Percentiles rank a stretch among this genome's conserved stretches.
Evolutionary conservation across 2,113 vertebrate species (phyloP).

Genomic region (Oncorhynchus clarkii): DNA sequence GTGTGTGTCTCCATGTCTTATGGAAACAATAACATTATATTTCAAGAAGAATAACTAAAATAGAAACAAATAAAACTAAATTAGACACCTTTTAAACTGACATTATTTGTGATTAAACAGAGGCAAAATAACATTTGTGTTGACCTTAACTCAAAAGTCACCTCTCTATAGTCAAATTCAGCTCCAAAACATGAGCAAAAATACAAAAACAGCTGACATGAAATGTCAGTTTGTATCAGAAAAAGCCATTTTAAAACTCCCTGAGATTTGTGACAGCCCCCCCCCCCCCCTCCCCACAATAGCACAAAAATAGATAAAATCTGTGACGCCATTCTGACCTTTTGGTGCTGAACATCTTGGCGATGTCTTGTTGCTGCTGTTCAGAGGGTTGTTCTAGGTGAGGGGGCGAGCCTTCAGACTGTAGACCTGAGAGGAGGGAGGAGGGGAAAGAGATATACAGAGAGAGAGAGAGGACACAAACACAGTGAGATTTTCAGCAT

Average conservation of each 20-base stretch:
- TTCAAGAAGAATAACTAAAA: background rate
- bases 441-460: slow-evolving; percentile 26
- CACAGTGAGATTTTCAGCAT: slow-evolving; percentile 57
- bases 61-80: background rate
- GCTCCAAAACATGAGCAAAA: background rate
- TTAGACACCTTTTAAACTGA: background rate
- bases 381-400: slow-evolving; percentile 49
- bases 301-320: slow-evolving; percentile 48
- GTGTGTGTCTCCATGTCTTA: background rate
- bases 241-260: slow-evolving; percentile 33
- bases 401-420: slow-evolving; percentile 58
- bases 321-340: slow-evolving; percentile 78
- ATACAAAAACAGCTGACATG: background rate
- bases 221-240: slow-evolving; percentile 50
- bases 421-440: slow-evolving; percentile 45
- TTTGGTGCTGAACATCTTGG: slow-evolving; percentile 89
- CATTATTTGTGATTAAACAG: background rate
- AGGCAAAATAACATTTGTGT: background rate
- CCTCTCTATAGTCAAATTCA: slow-evolving; percentile 11
- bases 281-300: background rate
- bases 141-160: slow-evolving; percentile 20
- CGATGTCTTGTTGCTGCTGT: slow-evolving; percentile 60
- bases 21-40: background rate
- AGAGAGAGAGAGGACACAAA: slow-evolving; percentile 34
- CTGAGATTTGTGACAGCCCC: background rate